Evolutionary conservation across 2,113 vertebrate species (phyloP), one percentile per base, ranked within the genome.

Genomic region (Saguinus imperator): DNA sequence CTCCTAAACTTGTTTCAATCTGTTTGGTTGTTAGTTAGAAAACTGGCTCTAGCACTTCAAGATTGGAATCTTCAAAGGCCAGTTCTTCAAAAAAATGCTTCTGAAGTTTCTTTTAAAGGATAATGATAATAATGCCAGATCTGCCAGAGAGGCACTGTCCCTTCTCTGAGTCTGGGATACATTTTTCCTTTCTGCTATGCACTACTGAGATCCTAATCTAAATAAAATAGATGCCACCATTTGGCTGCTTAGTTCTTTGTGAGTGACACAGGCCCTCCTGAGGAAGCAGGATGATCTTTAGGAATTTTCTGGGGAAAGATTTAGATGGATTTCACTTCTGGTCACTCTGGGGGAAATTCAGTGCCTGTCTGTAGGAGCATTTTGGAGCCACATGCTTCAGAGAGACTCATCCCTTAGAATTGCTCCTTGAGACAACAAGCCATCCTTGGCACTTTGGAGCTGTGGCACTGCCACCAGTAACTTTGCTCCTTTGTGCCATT

Each of bases 21-120:
- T 81, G 27, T 84, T 96, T 87, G 61, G 48, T 87, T 95, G 55
- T 96, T 37, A 92, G 48, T 92, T 96, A 57, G 75, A 95, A 87
- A 97, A 92, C 20, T 20, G 20, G n/a, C 72, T n/a, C 55, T 20
- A 55, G 64, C 27, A 84, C 89, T 97, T 91, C 17, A 73, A 45
- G 61, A 94, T 57, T 80, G 66, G 68, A 88, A 29, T 88, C 20
- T 77, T 85, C 76, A 89, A 89, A 95, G 17, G 40, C 17, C 25
- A 88, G 48, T 93, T 91, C 40, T 94, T 95, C 21, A 70, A 80
- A 94, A 91, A 87, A 94, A 79, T 37, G 81, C 21, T 32, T 58
- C 2, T 37, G 29, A 68, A 92, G 57, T 8, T 76, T 87, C 55
- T 91, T 92, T 96, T 52, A 17, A 90, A 91, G 70, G 14, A 23